These are phyloP conservation scores for Sciaenops ocellatus DNA, from an alignment of 2,797 vertebrate genomes.

Conservation along the genomic window DNA sequence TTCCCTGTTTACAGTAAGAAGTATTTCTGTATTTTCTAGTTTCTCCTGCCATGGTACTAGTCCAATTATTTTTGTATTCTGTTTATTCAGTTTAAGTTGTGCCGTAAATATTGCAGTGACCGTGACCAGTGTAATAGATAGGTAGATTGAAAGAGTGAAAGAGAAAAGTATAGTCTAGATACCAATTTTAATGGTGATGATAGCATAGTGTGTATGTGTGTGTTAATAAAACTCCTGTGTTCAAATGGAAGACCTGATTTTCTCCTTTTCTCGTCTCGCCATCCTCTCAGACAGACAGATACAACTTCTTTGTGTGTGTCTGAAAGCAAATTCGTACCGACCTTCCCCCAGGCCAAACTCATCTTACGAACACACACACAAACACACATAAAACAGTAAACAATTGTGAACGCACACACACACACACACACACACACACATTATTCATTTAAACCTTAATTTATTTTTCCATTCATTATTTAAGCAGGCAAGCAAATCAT, in stretches of 20 bases:
- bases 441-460: not conserved
- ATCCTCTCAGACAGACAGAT: not conserved
- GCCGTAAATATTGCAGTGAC: not conserved
- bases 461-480: not conserved
- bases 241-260: too few relatives aligned
- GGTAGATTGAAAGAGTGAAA: not conserved
- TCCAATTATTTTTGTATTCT: not conserved
- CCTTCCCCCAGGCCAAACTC: slow-evolving; percentile 7
- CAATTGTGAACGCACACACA: not conserved
- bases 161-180: too few relatives aligned
- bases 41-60: not conserved
- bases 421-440: not conserved
- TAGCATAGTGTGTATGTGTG: not conserved
- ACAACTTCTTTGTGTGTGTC: not conserved
- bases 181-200: not conserved
- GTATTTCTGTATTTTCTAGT: slow-evolving; percentile 13
- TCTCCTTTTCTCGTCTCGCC: not conserved
- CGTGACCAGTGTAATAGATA: not conserved
- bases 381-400: not conserved
- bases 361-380: not conserved
- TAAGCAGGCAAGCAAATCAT: not conserved
- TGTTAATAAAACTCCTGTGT: not conserved
- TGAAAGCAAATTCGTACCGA: not conserved
- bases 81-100: not conserved
- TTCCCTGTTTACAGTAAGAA: not conserved